Percentiles rank a stretch among this genome's conserved stretches.
Conservation (phyloP, 2,888 invertebrate genomes). For the Glomeris marginata region DNA sequence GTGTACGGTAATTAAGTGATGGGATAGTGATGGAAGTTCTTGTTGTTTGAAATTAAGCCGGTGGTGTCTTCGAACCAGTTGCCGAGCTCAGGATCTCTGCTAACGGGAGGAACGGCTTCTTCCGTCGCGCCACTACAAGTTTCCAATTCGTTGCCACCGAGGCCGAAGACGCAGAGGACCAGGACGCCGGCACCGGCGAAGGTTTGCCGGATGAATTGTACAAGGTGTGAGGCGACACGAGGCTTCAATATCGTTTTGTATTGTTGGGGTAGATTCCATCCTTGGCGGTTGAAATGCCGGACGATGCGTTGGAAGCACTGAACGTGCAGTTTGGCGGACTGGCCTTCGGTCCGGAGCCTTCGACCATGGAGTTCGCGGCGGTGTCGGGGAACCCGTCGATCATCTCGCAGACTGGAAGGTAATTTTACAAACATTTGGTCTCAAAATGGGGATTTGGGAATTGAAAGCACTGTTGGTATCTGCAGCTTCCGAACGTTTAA, state of each 20-base stretch:
- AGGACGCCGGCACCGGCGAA: slow-evolving; percentile 72
- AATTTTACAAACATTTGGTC: no score
- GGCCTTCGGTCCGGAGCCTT: slow-evolving; percentile 38
- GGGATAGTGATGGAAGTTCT: no score
- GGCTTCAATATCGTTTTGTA: slow-evolving; percentile 19
- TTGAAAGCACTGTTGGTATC: no score
- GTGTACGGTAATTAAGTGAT: no score
- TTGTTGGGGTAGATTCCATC: slow-evolving; percentile 74
- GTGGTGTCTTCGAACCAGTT: not conserved
- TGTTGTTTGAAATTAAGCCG: not conserved
- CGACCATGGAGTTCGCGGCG: slow-evolving; percentile 24
- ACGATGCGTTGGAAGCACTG: slow-evolving; percentile 60
- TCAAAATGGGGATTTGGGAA: no score
- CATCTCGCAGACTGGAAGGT: not conserved
- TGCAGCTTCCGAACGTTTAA: no score
- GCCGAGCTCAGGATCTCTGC: not conserved
- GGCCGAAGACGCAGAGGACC: slow-evolving; percentile 50
- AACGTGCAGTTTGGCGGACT: slow-evolving; percentile 90
- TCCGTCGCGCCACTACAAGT: not conserved
- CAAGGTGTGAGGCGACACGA: not conserved
- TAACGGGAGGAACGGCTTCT: not conserved
- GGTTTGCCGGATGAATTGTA: slow-evolving; percentile 31
- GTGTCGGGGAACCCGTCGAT: not conserved
- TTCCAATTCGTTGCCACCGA: slow-evolving; percentile 26
- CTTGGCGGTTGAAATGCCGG: slow-evolving; percentile 93